Base-by-base conservation (phyloP, 1,140 invertebrate species). In the Sarcophaga bullata region DNA sequence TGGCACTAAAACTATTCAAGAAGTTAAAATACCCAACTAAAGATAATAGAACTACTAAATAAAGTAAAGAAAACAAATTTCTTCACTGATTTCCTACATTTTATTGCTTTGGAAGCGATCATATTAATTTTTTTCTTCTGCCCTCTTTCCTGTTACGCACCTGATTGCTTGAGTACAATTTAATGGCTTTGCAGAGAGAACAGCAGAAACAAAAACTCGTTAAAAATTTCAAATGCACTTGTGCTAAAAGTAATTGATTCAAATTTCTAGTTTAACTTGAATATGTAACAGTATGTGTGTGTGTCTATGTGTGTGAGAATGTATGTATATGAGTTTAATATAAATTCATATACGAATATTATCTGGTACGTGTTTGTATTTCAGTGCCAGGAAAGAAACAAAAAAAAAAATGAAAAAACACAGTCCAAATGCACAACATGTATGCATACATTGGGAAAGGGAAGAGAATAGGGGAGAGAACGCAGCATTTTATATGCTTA, bases 141-240 rank as follows among this genome's bases (percentile, higher is more conserved):
- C 25, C 25, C 1, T 4, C 25, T 37, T 37, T 37, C 4, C 4
- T 37, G 25, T 37, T 37, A 37, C 25, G 25, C 25, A 37, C 25
- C 25, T 37, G 25, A 37, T 4, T 37, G 25, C 25, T 37, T 68
- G n/a, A 19, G 58, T 19, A 68, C 58, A 68, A 19, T 68, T 68
- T 68, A 68, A 68, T 68, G 58, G 58, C n/a, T 19, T 68, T 68
- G 6, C n/a, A 68, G 19, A 68, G 15, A 50, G 1, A 78, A 19
- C 19, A 52, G 6, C 75, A 25, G 25, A 19, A 17, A 25, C 15
- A 78, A 25, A 78, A 78, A 50, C 75, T 78, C 75, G 75, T 78
- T 78, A 78, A 78, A n/a, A 78, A 78, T 78, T 68, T 78, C 75
- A 50, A 78, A 78, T 78, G 75, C 75, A 78, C 75, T 78, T 78